Percentiles rank a stretch among this genome's conserved stretches.
Conservation (phyloP, 2,888 invertebrate genomes). For the Bugula neritina region DNA sequence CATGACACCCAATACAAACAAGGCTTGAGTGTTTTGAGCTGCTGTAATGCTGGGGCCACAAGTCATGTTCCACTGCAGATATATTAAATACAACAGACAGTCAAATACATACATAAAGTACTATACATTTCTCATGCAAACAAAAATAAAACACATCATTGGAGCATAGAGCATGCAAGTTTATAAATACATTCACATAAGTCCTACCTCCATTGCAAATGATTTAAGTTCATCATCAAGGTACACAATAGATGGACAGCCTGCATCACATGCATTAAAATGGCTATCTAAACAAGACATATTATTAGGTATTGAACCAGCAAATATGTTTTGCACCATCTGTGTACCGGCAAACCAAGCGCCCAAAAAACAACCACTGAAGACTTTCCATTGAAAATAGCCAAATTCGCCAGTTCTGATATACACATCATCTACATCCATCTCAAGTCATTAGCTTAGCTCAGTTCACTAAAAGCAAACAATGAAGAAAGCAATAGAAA, state of each 20-base stretch:
- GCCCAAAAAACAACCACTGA: not conserved
- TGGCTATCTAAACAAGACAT: not conserved
- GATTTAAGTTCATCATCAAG: not conserved
- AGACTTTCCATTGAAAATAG: conserved; percentile 8
- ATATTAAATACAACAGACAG: too few relatives aligned
- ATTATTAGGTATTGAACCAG: conserved; percentile 25
- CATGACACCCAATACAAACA: conserved; percentile 24
- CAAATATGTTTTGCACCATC: conserved; percentile 27
- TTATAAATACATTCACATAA: too few relatives aligned
- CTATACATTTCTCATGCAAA: too few relatives aligned
- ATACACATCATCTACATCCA: conserved; percentile 24
- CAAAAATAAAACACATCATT: too few relatives aligned
- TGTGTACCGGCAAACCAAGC: not conserved
- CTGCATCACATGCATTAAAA: not conserved
- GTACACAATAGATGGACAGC: not conserved
- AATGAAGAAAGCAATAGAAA: too few relatives aligned
- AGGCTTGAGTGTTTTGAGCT: not conserved
- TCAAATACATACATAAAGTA: too few relatives aligned
- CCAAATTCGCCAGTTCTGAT: conserved; percentile 25
- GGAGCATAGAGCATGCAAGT: too few relatives aligned
- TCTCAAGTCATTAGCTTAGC: too few relatives aligned
- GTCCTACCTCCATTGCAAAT: conserved; percentile 22
- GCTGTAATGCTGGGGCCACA: not conserved
- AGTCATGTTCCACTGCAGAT: conserved; percentile 24
- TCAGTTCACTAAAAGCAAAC: too few relatives aligned